Evolutionary conservation across 2,888 invertebrate species (phyloP), one percentile per base, ranked within the genome.

Genomic region (Ornithoptera priamus): DNA sequence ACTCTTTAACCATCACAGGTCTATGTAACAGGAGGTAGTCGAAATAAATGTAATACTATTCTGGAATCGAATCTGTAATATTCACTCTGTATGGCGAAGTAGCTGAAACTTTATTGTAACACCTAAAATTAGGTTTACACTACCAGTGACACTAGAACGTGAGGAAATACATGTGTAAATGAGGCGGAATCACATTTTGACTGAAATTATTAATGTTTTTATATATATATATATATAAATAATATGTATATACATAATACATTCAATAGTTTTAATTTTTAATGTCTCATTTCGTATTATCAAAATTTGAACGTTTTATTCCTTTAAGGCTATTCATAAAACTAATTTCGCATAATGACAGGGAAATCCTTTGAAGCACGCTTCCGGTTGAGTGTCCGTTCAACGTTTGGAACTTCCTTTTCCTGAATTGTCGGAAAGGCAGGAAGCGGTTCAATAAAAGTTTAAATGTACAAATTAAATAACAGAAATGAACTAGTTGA

Each of bases 301-400:
- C 18, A 4, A 50, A 50, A 50, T 5, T 50, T 50, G 17, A 50
- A 50, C 15, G 12, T 15, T 50, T 50, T 50, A 2, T 15, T 50
- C 2, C 18, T 20, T 57, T 57, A 10, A 57, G 59, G 18, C 15
- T 24, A 30, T 20, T 59, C 20, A 24, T 59, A 42, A 65, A 65
- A 22, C 53, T 42, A 65, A 58, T 46, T 46, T n/a, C 15, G 36
- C 24, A 57, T 57, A 65, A 65, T 65, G 42, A 65, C 20, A 39
- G 42, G 0, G 42, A 65, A 65, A 59, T 58, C 42, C 65, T 58
- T 58, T 42, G 24, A 65, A 59, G 65, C 65, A 59, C 46, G 42
- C 46, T 65, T 65, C 65, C 65, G 59, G 65, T 24, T 18, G n/a
- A n/a, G 24, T 46, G 39, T 65, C 65, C 65, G 65, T 22, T 58